Evolutionary conservation across 2,888 invertebrate species (phyloP), one percentile per base, ranked within the genome.

Genomic region (Nycteola revayana): DNA sequence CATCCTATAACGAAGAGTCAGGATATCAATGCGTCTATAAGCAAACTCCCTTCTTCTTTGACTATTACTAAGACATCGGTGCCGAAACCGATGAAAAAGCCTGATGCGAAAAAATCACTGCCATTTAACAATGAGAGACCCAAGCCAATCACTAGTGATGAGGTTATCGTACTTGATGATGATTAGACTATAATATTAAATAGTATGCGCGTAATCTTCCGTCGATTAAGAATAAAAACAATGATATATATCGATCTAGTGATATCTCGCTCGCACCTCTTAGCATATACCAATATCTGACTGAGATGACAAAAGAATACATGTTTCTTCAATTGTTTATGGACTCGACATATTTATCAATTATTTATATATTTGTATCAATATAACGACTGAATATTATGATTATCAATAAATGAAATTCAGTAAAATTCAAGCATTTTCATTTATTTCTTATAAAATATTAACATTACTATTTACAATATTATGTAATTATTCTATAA

Each of bases 31-130:
- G 76, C 82, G 0, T 82, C 87, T 0, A 77, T 89, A 33, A 81
- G 79, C 46, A 83, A 85, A 46, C 65, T 91, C 9, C 90, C 91
- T 0, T 78, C 90, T 0, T 89, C 90, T 0, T 49, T 91, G 10
- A 88, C 90, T 0, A 86, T 91, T 7, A 90, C 90, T 0, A 90
- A 90, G 59, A 80, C 80, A 0, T 67, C 75, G 0, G 51, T 66
- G 0, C 23, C 67, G 2, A 83, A 79, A 37, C 64, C 36, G 6
- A 45, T 37, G 3, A 85, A 79, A 42, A 84, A 77, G 28, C 60
- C 72, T 0, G 81, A 82, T 3, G 65, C 54, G 3, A 85, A 82
- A 49, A 87, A 84, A 51, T 46, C 74, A 0, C 47, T 82, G 21
- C 44, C 76, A 1, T 84, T 82, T 30, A 68, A 50, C 14, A 57